Evolutionary conservation across 2,888 invertebrate genomes (phyloP).

Genomic region (Ramazzottius varieornatus): DNA sequence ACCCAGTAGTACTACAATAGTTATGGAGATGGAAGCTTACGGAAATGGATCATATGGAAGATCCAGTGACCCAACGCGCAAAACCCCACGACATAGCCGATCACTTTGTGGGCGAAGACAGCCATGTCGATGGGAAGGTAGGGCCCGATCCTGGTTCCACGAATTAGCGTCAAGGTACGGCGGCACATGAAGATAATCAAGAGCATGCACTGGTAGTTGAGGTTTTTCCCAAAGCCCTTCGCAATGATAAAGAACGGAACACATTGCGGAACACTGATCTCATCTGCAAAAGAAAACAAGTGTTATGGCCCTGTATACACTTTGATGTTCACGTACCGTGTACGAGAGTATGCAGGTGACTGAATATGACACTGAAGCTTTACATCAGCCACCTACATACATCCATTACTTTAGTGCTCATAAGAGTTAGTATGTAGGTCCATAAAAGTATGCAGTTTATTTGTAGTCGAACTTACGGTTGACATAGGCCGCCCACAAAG

Average conservation of each 20-base stretch:
- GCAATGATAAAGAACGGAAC: constrained; percentile 10
- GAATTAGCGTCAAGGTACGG: constrained; percentile 14
- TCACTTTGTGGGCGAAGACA: constrained; percentile 18
- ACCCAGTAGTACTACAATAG: background rate
- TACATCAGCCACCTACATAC: no score
- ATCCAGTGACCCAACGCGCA: constrained; percentile 14
- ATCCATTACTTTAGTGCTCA: no score
- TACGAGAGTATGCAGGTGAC: no score
- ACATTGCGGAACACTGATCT: background rate
- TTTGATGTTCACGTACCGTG: no score
- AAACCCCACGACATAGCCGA: constrained; percentile 14
- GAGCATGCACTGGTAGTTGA: constrained; percentile 18
- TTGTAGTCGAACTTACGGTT: no score
- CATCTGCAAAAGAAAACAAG: background rate
- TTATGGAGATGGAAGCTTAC: constrained; percentile 12
- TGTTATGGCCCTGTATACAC: no score
- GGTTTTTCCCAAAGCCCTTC: constrained; percentile 15
- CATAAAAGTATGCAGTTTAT: no score
- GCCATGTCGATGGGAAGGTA: constrained; percentile 17
- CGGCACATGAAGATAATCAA: constrained; percentile 17
- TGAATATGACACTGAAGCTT: no score
- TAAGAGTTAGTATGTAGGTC: no score
- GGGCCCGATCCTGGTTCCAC: constrained; percentile 12
- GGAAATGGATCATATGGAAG: constrained; percentile 17
- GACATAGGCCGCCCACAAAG: background rate